phyloP scores from a whole-genome alignment of 1,140 invertebrate species.

The Leptinotarsa undecemlineata region DNA sequence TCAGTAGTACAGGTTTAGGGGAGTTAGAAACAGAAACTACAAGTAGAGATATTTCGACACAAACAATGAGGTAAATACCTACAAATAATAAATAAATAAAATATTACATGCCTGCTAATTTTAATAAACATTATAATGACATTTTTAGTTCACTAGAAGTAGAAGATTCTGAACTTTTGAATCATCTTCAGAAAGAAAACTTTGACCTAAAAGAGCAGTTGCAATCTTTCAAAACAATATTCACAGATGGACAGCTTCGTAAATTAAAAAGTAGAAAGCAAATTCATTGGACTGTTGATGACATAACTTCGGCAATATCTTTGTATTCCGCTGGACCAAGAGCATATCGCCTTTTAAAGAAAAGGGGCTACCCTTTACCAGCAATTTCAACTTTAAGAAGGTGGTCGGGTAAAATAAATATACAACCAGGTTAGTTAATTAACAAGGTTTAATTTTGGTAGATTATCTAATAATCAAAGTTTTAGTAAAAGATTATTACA shows the following conservation, averaged over 20 bases:
- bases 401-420: conserved; percentile 29
- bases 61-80: no score
- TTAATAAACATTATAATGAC: not conserved
- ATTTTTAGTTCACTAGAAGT: not conserved
- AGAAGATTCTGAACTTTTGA: conserved; percentile 14
- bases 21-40: no score
- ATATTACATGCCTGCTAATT: not conserved
- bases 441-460: not conserved
- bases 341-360: conserved; percentile 29
- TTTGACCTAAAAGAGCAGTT: conserved; percentile 3
- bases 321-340: conserved; percentile 29
- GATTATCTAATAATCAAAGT: no score
- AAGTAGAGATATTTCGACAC: no score
- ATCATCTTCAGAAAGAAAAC: conserved; percentile 7
- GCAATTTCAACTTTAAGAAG: conserved; percentile 31
- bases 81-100: no score
- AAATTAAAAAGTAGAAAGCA: conserved; percentile 26
- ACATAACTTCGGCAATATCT: conserved; percentile 29
- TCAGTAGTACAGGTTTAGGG: no score
- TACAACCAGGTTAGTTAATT: conserved; percentile 24
- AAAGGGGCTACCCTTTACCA: conserved; percentile 27
- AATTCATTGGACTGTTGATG: conserved; percentile 26
- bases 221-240: conserved; percentile 22
- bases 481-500: not conserved
- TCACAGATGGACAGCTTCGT: conserved; percentile 28